Evolutionary conservation across 2,888 invertebrate genomes (phyloP).

Genomic region (Cheilosia vulpina): DNA sequence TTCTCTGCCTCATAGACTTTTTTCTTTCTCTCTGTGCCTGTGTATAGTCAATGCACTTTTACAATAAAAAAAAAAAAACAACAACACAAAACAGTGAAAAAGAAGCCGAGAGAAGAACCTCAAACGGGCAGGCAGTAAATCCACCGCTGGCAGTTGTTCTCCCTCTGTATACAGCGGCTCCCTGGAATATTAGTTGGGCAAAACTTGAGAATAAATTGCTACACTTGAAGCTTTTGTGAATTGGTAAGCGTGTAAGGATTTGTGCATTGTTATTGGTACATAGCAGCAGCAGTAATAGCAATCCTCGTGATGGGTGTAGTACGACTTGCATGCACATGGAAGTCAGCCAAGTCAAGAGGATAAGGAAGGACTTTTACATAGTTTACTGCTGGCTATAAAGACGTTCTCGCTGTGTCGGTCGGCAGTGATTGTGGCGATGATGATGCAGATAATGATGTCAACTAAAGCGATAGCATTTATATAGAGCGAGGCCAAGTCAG

Average conservation of each 20-base stretch:
- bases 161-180: background rate
- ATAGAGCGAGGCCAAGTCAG: background rate
- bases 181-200: slow-evolving; percentile 63
- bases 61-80: slow-evolving; percentile 17
- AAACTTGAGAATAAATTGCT: slow-evolving; percentile 68
- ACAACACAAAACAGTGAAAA: background rate
- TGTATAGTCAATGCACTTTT: slow-evolving; percentile 48
- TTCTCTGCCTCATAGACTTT: slow-evolving; percentile 7
- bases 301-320: background rate
- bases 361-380: slow-evolving; percentile 32
- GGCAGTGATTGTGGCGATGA: slow-evolving; percentile 26
- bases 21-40: background rate
- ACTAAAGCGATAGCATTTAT: background rate
- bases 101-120: slow-evolving; percentile 8
- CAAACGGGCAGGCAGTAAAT: slow-evolving; percentile 38
- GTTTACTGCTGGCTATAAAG: slow-evolving; percentile 35
- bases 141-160: slow-evolving; percentile 12
- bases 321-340: slow-evolving; percentile 42
- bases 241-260: slow-evolving; percentile 52
- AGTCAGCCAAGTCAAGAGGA: slow-evolving; percentile 41
- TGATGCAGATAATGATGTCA: slow-evolving; percentile 38
- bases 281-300: slow-evolving; percentile 28
- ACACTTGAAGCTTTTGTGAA: slow-evolving; percentile 68
- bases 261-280: slow-evolving; percentile 58
- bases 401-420: slow-evolving; percentile 37